Conservation (phyloP, 2,888 invertebrate genomes). For the Agrilus cyanescens region DNA sequence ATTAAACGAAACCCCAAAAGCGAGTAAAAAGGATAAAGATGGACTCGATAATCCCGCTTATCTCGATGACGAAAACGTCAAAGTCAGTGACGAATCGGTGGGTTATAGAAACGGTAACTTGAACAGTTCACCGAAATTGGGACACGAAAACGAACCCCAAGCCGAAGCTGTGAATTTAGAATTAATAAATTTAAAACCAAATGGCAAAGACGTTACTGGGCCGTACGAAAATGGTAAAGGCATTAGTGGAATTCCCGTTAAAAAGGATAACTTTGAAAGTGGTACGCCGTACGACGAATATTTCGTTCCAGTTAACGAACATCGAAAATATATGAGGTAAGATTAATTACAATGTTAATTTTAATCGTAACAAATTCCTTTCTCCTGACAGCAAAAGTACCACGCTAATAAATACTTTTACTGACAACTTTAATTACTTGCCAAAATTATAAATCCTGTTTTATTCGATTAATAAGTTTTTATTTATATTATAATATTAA, state of each 20-base stretch:
- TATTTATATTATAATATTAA: no score
- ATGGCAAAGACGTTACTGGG: constrained; percentile 44
- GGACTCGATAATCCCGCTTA: constrained; percentile 40
- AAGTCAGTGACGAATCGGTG: constrained; percentile 29
- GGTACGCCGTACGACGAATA: constrained; percentile 71
- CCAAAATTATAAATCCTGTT: no score
- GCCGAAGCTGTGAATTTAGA: constrained; percentile 69
- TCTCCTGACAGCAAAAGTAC: no score
- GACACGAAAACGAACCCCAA: constrained; percentile 27
- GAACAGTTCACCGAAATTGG: constrained; percentile 23
- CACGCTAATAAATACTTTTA: no score
- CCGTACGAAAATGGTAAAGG: constrained; percentile 34
- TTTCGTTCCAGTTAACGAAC: constrained; percentile 76
- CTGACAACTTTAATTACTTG: no score
- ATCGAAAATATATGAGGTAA: constrained; percentile 75
- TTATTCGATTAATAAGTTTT: no score
- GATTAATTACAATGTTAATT: constrained; percentile 16
- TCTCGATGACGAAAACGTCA: constrained; percentile 30
- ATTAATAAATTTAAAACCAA: constrained; percentile 60
- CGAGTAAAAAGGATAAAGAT: constrained; percentile 18
- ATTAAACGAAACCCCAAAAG: constrained; percentile 24
- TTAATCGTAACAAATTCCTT: constrained; percentile 2
- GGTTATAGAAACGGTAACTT: constrained; percentile 29
- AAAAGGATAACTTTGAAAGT: constrained; percentile 53
- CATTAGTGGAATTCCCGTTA: constrained; percentile 39